These are phyloP conservation scores for Panthera tigris DNA, from an alignment of 2,113 vertebrate genomes.

Conservation along the genomic window DNA sequence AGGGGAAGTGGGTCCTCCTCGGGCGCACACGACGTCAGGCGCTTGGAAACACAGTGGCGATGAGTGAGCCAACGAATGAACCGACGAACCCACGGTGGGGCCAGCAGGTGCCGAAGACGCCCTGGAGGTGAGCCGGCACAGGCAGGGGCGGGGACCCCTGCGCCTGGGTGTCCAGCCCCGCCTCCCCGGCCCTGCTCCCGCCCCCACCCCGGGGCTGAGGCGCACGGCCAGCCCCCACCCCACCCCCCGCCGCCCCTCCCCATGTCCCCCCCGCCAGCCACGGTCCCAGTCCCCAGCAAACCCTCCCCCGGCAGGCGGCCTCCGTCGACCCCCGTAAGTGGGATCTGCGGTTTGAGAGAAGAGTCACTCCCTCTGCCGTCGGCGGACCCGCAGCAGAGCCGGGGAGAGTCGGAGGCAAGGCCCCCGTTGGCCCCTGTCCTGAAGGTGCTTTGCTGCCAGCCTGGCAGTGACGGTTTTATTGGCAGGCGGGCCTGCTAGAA, in stretches of 20 bases:
- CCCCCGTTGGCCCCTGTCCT: constrained; percentile 81
- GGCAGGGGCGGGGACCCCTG: too few species aligned
- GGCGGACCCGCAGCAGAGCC: neutral
- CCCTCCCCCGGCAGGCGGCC: neutral
- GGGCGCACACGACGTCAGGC: too few species aligned
- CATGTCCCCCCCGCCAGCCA: neutral
- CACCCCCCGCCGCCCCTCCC: rapidly evolving
- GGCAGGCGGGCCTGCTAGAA: constrained; percentile 85
- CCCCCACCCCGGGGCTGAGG: rapidly evolving
- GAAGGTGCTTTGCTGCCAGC: constrained; percentile 82
- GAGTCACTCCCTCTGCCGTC: neutral
- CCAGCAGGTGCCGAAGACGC: neutral
- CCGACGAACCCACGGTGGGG: rapidly evolving
- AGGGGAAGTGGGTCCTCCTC: neutral
- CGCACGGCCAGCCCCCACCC: neutral
- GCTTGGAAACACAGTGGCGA: too few species aligned
- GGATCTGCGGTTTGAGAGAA: neutral
- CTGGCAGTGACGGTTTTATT: constrained; percentile 88
- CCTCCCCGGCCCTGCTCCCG: neutral
- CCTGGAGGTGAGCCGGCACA: rapidly evolving
- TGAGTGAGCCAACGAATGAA: neutral
- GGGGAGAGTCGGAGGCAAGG: neutral
- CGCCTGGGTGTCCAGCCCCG: neutral
- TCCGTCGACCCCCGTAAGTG: neutral
- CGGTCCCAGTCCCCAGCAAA: neutral